Evolutionary conservation across 1,140 invertebrate genomes (phyloP), one percentile per base, ranked within the genome.

Genomic region (Caenorhabditis inopinata): DNA sequence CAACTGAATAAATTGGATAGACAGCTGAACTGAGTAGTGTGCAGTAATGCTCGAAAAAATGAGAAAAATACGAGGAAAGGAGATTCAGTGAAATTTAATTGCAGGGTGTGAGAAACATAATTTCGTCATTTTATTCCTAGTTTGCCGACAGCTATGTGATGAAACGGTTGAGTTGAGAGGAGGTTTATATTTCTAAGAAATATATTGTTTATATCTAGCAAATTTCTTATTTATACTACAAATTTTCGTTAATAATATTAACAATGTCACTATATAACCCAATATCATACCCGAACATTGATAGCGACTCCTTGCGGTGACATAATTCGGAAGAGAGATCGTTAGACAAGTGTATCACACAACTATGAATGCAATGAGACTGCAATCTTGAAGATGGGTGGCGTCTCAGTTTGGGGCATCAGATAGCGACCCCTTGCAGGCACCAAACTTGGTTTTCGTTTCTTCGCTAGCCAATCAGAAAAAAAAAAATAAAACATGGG

Each of bases 211-310:
- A n/a, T n/a, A n/a, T n/a, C n/a, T n/a, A n/a, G n/a, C n/a, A n/a
- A n/a, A n/a, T n/a, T n/a, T n/a, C n/a, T n/a, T n/a, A n/a, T n/a
- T n/a, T n/a, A n/a, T n/a, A n/a, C n/a, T n/a, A n/a, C n/a, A n/a
- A n/a, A n/a, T n/a, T n/a, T n/a, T n/a, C n/a, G n/a, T n/a, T n/a
- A n/a, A n/a, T n/a, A n/a, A n/a, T 14, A 38, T 25, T 68, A 68
- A 68, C 38, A 16, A 42, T 42, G 4, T 42, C 58, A 68, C 58
- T 68, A 68, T 68, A 68, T 32, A 42, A 58, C 51, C 29, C 51
- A 21, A 68, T 68, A 68, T 68, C 58, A 68, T 68, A 68, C 58
- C 58, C 58, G 58, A 68, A 68, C 32, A 18, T 68, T 68, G 58
- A 68, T 68, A 68, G 58, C 58, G 58, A 68, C 58, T 68, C 58